phyloP scores from a whole-genome alignment of 2,113 vertebrate species.

The human (Homo sapiens) region GRCh38 chr5:39128501-39129000 shows the following conservation, averaged over 20 bases:
- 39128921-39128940: neutral
- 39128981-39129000: neutral
- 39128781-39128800: neutral
- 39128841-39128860: conserved; percentile 55
- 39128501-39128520: neutral
- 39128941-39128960: neutral
- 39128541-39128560: neutral
- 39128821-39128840: neutral
- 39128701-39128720: neutral
- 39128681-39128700: neutral
- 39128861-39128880: neutral
- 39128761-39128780: neutral
- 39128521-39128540: neutral
- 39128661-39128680: neutral
- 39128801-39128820: neutral
- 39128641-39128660: neutral
- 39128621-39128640: neutral
- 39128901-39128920: neutral
- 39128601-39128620: neutral
- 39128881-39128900: neutral
- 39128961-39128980: neutral
- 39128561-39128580: neutral
- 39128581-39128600: neutral
- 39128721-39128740: neutral
- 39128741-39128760: neutral